Base-by-base conservation (phyloP, 2,113 vertebrate species). In the Gymnobelideus leadbeateri region DNA sequence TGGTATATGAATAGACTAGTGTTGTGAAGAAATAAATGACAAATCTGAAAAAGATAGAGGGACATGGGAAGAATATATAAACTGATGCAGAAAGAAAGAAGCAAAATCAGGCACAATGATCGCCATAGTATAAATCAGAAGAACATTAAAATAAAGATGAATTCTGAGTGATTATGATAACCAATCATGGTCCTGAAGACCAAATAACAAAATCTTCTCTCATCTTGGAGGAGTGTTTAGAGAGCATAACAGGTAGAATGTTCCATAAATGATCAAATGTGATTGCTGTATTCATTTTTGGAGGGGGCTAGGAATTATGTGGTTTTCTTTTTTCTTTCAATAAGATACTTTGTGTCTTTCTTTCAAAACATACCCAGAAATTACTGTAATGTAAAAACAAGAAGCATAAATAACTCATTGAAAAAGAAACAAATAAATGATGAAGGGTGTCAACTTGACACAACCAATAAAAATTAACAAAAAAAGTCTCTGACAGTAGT, bases 401-500 rank as follows among this genome's bases (percentile, higher is more conserved):
- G 57, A 21, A 19, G 4, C 61, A 77, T n/a, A n/a, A 77, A 68
- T 14, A 77, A 49, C 1, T 57, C 94, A 91, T 91, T 92, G 93
- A 43, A 94, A 96, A 93, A 90, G 24, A 91, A 94, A 93, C 43
- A 89, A 77, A 96, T 25, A 93, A 92, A 50, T 53, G 12, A 92
- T 51, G 46, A 16, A 21, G 1, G 1, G 51, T 91, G 14, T n/a
- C 89, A 28, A 31, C 31, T 28, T 95, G 43, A 51, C n/a, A 0
- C 43, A 91, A 43, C 92, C 51, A 93, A 51, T 89, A 95, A 96
- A 93, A 43, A 95, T 19, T 51, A 89, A 89, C 55, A 3, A 55
- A 94, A 46, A 7, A 93, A 95, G 92, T 91, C 94, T n/a, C 92
- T 93, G 92, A 9, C 92, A 95, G 54, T 91, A 54, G 8, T 84